Evolutionary conservation across 2,113 vertebrate genomes (phyloP).

Genomic region (Chrysochloris asiatica): DNA sequence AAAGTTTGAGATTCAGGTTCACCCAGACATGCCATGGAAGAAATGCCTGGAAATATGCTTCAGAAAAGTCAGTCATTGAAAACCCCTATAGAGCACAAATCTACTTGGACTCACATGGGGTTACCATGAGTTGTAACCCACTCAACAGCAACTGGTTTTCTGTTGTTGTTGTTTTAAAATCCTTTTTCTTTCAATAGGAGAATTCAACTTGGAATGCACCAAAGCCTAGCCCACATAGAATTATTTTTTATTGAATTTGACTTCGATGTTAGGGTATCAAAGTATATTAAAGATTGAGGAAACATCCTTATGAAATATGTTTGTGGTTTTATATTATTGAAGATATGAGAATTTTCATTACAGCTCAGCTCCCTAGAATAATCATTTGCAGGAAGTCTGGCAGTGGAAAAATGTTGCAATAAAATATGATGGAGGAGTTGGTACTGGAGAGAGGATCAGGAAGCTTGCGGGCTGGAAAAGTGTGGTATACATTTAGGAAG

Average conservation of each 20-base stretch:
- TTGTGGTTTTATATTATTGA: conserved; percentile 18
- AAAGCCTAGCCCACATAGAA: background rate
- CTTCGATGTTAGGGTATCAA: background rate
- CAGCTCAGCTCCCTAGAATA: background rate
- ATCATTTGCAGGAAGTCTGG: conserved; percentile 4
- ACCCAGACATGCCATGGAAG: background rate
- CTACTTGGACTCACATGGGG: background rate
- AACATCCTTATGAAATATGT: background rate
- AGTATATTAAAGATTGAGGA: background rate
- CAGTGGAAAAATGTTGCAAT: background rate
- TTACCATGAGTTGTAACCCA: background rate
- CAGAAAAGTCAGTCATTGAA: background rate
- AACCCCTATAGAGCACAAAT: background rate
- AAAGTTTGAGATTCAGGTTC: background rate
- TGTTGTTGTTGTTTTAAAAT: too few relatives aligned
- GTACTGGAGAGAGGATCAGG: background rate
- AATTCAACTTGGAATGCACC: background rate
- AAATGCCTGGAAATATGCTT: background rate
- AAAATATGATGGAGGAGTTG: background rate
- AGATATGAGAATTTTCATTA: background rate
- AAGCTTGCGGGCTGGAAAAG: background rate
- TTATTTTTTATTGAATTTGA: background rate
- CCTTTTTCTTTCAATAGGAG: background rate
- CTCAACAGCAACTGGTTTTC: background rate
- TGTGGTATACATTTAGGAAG: background rate